These are phyloP conservation scores for Lophochroa leadbeateri DNA, from an alignment of 2,113 vertebrate species.

Conservation along the genomic window DNA sequence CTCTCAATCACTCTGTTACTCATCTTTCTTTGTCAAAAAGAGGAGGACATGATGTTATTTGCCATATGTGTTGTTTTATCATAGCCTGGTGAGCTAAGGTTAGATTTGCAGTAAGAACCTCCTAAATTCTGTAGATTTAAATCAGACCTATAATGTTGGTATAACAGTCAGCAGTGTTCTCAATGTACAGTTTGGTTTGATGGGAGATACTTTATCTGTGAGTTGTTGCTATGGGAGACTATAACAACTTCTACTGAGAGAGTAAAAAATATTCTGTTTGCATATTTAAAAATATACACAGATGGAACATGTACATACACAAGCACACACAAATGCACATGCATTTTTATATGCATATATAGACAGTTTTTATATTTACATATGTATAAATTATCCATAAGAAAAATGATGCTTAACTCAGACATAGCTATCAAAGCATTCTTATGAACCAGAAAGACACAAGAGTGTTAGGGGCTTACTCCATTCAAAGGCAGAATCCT, in stretches of 20 bases:
- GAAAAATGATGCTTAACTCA: neutral
- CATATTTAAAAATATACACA: constrained; percentile 24
- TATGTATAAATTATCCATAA: neutral
- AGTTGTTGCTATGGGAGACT: constrained; percentile 50
- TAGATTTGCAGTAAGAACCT: neutral
- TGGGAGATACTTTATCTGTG: constrained; percentile 27
- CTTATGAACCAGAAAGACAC: neutral
- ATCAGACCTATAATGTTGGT: neutral
- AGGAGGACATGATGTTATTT: neutral
- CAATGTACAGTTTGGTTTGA: neutral
- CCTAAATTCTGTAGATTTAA: constrained; percentile 4
- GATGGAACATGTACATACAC: neutral
- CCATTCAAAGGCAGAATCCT: neutral
- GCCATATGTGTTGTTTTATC: neutral
- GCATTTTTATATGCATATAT: neutral
- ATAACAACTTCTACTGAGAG: constrained; percentile 3
- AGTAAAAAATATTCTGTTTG: constrained; percentile 19
- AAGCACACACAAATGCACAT: neutral
- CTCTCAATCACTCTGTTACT: neutral
- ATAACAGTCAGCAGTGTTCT: neutral
- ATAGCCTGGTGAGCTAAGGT: neutral
- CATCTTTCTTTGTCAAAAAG: neutral
- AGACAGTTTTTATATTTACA: neutral
- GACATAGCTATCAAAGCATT: fast-evolving
- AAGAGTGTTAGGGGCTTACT: neutral